Evolutionary conservation across 2,113 vertebrate species (phyloP), one percentile per base, ranked within the genome.

Genomic region (Periophthalmus modestus): DNA sequence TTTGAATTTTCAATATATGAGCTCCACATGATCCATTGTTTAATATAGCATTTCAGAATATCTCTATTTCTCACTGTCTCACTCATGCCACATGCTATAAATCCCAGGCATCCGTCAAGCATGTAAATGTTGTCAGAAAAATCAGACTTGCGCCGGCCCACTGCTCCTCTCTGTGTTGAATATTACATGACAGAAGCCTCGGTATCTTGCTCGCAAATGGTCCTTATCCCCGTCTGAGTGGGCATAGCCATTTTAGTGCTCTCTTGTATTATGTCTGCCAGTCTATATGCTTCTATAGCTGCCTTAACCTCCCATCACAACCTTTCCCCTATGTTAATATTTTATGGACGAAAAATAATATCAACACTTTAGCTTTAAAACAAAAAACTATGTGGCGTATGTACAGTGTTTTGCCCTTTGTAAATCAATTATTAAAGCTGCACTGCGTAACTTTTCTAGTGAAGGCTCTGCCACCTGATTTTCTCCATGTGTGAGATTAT

Each of bases 151-250:
- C 84, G 87, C 69, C 86, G 80, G 81, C 91, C 88, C 78, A 79
- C 21, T n/a, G 82, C 82, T 87, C 84, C 82, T 85, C 88, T 88
- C 75, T 46, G 24, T 67, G 67, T 69, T 93, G 83, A 92, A 93
- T 92, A 91, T 91, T 93, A 81, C 82, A 93, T 89, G 87, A 87
- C 66, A 52, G 82, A 87, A 80, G 74, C 85, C 84, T 86, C 89
- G 87, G 88, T 91, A 87, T 90, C 87, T 33, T 88, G 82, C 67
- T 82, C 90, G 90, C 89, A 92, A 93, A 92, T 92, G 90, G 87
- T 91, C 85, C 89, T 93, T 91, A 92, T 89, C 86, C 82, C 91
- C 87, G 81, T 89, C 76, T 93, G 89, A 88, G 76, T 85, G 90
- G 85, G 69, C 46, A 68, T 84, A 82, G 82, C 84, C 80, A 55